phyloP scores from a whole-genome alignment of 2,888 invertebrate species.

The Siphlonurus alternatus region DNA sequence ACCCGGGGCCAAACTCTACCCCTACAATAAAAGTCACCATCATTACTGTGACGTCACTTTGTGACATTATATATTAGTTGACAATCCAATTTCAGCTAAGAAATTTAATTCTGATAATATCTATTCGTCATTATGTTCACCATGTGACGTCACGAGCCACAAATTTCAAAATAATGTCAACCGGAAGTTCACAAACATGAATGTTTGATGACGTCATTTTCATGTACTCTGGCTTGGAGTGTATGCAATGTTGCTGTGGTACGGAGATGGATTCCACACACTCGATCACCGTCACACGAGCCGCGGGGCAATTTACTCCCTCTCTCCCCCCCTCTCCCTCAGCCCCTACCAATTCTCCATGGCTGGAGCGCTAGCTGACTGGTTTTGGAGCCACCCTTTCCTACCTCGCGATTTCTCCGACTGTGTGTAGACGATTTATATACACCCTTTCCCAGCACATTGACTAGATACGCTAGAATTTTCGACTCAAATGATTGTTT shows the following conservation, averaged over 20 bases:
- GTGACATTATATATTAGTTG: too few relatives aligned
- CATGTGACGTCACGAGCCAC: too few relatives aligned
- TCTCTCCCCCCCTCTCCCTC: background rate
- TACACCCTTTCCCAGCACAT: background rate
- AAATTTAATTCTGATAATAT: too few relatives aligned
- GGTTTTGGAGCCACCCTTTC: background rate
- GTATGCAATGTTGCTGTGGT: background rate
- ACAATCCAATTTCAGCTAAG: too few relatives aligned
- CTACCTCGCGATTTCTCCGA: background rate
- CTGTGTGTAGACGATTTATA: background rate
- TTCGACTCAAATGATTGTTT: background rate
- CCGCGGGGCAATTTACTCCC: background rate
- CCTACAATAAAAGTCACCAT: too few relatives aligned
- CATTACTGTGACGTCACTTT: too few relatives aligned
- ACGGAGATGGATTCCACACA: background rate
- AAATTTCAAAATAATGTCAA: too few relatives aligned
- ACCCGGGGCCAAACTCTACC: too few relatives aligned
- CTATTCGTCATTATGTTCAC: too few relatives aligned
- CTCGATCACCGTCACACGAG: background rate
- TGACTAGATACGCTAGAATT: background rate
- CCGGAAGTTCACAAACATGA: too few relatives aligned
- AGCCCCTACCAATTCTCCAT: background rate
- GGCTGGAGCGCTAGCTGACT: too few relatives aligned
- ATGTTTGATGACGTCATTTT: background rate
- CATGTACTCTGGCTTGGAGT: background rate